Evolutionary conservation across 2,113 vertebrate species (phyloP).

Genomic region (Channa argus): DNA sequence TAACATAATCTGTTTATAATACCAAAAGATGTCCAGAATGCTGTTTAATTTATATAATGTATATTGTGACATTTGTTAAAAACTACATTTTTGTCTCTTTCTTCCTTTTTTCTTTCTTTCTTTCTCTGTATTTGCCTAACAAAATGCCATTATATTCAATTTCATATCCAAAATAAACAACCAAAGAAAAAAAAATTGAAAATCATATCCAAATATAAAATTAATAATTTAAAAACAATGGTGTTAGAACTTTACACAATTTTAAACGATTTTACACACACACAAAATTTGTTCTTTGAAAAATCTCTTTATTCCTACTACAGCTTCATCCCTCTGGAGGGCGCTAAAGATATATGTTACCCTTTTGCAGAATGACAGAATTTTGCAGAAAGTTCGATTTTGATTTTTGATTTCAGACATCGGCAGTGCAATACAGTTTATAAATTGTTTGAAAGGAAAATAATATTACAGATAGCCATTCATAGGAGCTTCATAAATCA

Average conservation of each 20-base stretch:
- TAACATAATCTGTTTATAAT: neutral
- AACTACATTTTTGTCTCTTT: too few relatives aligned
- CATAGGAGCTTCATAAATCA: slow-evolving; percentile 8
- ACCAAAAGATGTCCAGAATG: too few relatives aligned
- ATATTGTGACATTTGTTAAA: too few relatives aligned
- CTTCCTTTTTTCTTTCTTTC: too few relatives aligned
- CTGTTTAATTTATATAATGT: too few relatives aligned
- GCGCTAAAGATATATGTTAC: slow-evolving; percentile 35
- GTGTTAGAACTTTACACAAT: too few relatives aligned
- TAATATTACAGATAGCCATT: neutral
- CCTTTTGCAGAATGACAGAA: neutral
- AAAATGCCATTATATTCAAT: too few relatives aligned
- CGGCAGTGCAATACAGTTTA: neutral
- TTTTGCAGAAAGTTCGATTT: too few relatives aligned
- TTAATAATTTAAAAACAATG: neutral
- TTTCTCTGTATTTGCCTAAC: too few relatives aligned
- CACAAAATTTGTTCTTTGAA: neutral
- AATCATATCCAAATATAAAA: neutral
- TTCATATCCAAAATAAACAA: too few relatives aligned
- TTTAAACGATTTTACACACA: too few relatives aligned
- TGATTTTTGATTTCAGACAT: neutral
- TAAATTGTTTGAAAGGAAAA: neutral
- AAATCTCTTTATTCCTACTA: neutral
- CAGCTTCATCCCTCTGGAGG: slow-evolving; percentile 47
- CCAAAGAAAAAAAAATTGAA: too few relatives aligned